Conservation (phyloP, 1,140 invertebrate genomes). For the Saxidomus purpurata region DNA sequence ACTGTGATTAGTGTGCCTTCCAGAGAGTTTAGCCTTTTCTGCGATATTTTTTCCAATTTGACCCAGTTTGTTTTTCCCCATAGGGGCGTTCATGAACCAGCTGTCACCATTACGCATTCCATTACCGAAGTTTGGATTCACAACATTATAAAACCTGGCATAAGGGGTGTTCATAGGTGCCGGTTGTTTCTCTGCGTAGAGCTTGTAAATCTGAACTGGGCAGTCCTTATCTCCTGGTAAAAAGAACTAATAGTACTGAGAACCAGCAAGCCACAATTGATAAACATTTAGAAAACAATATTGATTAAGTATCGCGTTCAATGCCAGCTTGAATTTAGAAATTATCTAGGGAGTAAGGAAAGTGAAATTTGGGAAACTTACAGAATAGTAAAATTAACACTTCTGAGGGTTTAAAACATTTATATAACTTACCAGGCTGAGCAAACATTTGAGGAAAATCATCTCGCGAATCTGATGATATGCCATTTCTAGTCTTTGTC, state of each 20-base stretch:
- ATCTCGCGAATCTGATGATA: background rate
- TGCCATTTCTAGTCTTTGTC: constrained; percentile 10
- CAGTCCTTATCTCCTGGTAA: constrained; percentile 20
- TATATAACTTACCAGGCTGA: background rate
- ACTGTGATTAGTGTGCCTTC: constrained; percentile 16
- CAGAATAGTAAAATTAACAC: too few species aligned
- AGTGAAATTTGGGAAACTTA: too few species aligned
- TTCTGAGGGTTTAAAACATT: background rate
- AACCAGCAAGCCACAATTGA: too few species aligned
- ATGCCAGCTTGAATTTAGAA: too few species aligned
- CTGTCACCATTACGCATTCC: background rate
- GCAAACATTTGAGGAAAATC: background rate
- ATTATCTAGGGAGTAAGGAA: too few species aligned
- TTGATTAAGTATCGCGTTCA: too few species aligned
- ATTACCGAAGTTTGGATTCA: too few species aligned
- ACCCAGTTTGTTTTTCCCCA: constrained; percentile 17
- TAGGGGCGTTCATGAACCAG: background rate
- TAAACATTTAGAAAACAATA: too few species aligned
- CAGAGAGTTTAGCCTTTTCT: constrained; percentile 15
- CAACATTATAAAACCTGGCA: background rate
- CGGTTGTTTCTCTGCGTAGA: background rate
- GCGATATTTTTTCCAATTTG: background rate
- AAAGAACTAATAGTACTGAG: too few species aligned
- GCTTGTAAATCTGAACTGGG: background rate
- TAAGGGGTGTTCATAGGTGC: background rate